A percentile compares a stretch with the other conserved stretches of the same genome.
These are phyloP conservation scores for Euzophera pinguis DNA, from an alignment of 2,888 invertebrate species.

Conservation along the genomic window DNA sequence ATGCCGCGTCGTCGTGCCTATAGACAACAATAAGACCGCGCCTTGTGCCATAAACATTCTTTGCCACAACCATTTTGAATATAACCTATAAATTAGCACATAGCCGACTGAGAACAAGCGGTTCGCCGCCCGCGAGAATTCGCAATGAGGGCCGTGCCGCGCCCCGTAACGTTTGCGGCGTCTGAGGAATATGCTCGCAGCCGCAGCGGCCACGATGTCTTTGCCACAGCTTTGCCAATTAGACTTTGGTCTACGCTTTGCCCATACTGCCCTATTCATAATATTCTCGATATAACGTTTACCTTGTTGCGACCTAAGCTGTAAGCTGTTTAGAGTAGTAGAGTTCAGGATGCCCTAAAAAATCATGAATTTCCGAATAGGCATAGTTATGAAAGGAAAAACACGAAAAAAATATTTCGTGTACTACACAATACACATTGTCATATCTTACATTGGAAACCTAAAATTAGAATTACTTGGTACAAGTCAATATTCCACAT, in stretches of 20 bases:
- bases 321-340: too few relatives aligned
- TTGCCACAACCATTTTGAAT: conserved; percentile 72
- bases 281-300: too few relatives aligned
- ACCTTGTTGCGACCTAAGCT: too few relatives aligned
- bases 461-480: too few relatives aligned
- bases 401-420: too few relatives aligned
- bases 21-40: conserved; percentile 74
- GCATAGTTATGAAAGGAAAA: too few relatives aligned
- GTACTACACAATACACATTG: too few relatives aligned
- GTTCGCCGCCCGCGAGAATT: conserved; percentile 53
- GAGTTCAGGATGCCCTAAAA: too few relatives aligned
- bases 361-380: too few relatives aligned
- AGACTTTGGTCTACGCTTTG: conserved; percentile 28
- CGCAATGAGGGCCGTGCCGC: conserved; percentile 49
- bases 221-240: conserved; percentile 34
- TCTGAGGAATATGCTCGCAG: conserved; percentile 40
- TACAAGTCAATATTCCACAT: too few relatives aligned
- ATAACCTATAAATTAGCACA: conserved; percentile 74
- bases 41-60: conserved; percentile 75
- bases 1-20: conserved; percentile 50
- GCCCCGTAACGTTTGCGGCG: conserved; percentile 23
- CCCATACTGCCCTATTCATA: too few relatives aligned
- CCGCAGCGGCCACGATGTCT: conserved; percentile 16
- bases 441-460: too few relatives aligned
- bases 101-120: conserved; percentile 55